Percentiles rank a stretch among this genome's conserved stretches.
Evolutionary conservation across 2,888 invertebrate genomes (phyloP).

Genomic region (Hirudinaria manillensis): DNA sequence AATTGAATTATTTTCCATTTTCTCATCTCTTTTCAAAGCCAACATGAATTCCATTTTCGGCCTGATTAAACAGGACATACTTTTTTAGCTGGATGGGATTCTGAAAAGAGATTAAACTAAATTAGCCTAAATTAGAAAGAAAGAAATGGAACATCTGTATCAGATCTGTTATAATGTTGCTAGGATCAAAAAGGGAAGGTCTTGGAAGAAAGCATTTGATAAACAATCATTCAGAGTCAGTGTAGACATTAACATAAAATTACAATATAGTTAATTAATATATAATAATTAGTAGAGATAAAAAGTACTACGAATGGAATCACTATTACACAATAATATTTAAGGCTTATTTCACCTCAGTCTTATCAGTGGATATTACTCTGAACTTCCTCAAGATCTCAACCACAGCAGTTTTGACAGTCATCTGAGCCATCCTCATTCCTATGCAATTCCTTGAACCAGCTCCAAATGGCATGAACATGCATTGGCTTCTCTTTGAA

Average conservation of each 20-base stretch:
- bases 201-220: too few relatives aligned
- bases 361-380: conserved; percentile 25
- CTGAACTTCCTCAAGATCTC: conserved; percentile 27
- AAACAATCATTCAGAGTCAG: too few relatives aligned
- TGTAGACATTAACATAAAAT: too few relatives aligned
- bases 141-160: too few relatives aligned
- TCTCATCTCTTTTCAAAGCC: conserved; percentile 5
- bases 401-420: conserved; percentile 33
- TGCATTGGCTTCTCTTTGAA: conserved; percentile 19
- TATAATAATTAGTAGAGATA: too few relatives aligned
- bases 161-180: too few relatives aligned
- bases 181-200: too few relatives aligned
- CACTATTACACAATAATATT: too few relatives aligned
- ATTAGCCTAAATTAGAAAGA: too few relatives aligned
- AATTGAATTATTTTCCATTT: too few relatives aligned
- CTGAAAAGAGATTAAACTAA: background rate
- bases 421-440: conserved; percentile 32
- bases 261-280: too few relatives aligned
- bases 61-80: background rate
- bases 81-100: conserved; percentile 4
- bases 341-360: conserved; percentile 20
- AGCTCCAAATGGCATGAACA: conserved; percentile 32
- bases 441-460: conserved; percentile 35
- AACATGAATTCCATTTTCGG: conserved; percentile 12
- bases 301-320: too few relatives aligned